Percentiles rank a stretch among this genome's conserved stretches.
These are phyloP conservation scores for Dascyllus trimaculatus DNA, from an alignment of 2,113 vertebrate genomes.

Conservation along the genomic window DNA sequence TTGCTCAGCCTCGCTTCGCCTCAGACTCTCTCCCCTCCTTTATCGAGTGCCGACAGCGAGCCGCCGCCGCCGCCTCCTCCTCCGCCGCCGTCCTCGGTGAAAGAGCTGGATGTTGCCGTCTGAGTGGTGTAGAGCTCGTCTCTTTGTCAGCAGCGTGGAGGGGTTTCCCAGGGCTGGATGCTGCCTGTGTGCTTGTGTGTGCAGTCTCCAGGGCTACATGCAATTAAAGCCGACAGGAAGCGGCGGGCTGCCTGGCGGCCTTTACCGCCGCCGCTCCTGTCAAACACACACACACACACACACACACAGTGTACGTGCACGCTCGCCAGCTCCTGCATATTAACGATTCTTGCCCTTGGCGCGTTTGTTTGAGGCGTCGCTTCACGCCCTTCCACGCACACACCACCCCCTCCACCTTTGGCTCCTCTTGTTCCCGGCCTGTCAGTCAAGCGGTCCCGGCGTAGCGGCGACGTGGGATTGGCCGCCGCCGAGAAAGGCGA, in stretches of 20 bases:
- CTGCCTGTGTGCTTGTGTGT: conserved; percentile 33
- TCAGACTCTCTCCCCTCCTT: conserved; percentile 39
- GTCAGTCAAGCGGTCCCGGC: conserved; percentile 58
- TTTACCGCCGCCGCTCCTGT: conserved; percentile 64
- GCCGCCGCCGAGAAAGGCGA: conserved; percentile 52
- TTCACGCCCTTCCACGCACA: conserved; percentile 34
- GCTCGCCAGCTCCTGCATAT: conserved; percentile 52
- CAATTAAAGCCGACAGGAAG: conserved; percentile 78
- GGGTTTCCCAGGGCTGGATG: conserved; percentile 60
- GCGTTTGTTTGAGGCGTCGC: conserved; percentile 52
- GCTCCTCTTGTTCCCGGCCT: conserved; percentile 10
- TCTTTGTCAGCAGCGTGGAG: conserved; percentile 68
- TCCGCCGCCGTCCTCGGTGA: conserved; percentile 60
- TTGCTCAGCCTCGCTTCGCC: conserved; percentile 33
- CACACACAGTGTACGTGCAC: conserved; percentile 22
- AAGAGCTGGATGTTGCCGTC: conserved; percentile 66
- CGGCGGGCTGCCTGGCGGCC: conserved; percentile 70
- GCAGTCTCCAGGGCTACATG: conserved; percentile 70
- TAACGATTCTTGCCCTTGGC: conserved; percentile 64
- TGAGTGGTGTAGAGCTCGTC: conserved; percentile 65
- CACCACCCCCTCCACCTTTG: conserved; percentile 30
- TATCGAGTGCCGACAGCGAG: conserved; percentile 48
- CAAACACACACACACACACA: conserved; percentile 10
- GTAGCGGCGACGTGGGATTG: conserved; percentile 62
- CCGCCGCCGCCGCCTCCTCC: conserved; percentile 48